These are phyloP conservation scores for Homarus americanus DNA, from an alignment of 1,140 invertebrate genomes.

Conservation along the genomic window DNA sequence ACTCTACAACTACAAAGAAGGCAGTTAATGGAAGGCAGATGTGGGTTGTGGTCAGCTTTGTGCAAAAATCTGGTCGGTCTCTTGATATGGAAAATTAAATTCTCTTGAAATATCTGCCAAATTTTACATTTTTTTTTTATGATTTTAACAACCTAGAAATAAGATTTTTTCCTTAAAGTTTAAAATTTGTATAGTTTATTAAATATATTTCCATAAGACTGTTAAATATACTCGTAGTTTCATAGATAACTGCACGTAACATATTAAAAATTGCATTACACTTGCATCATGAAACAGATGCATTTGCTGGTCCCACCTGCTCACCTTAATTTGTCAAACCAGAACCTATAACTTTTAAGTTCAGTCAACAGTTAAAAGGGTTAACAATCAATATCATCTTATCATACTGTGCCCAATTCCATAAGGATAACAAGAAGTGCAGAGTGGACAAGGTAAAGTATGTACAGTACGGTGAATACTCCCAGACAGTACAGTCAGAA, in stretches of 20 bases:
- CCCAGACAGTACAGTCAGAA: too few species aligned
- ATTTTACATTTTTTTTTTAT: not conserved
- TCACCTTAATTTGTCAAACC: not conserved
- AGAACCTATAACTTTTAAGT: not conserved
- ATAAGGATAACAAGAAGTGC: not conserved
- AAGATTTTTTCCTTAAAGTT: too few species aligned
- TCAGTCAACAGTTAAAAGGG: not conserved
- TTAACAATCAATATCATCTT: not conserved
- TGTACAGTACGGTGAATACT: too few species aligned
- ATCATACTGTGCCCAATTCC: not conserved
- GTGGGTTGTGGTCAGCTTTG: not conserved
- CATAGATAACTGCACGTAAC: too few species aligned
- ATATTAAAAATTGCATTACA: not conserved
- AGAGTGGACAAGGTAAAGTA: not conserved
- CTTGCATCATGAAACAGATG: not conserved
- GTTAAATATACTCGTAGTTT: too few species aligned
- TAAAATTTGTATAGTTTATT: too few species aligned
- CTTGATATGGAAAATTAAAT: not conserved
- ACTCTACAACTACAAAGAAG: not conserved
- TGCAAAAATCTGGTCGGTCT: not conserved
- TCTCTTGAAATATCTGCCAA: not conserved
- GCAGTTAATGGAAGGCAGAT: conserved; percentile 7
- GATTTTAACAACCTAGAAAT: not conserved
- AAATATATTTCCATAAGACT: too few species aligned
- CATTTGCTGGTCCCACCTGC: not conserved